Percentiles rank a stretch among this genome's conserved stretches.
Conservation (phyloP, 2,797 vertebrate species). For the Tauraco hartlaubi region DNA sequence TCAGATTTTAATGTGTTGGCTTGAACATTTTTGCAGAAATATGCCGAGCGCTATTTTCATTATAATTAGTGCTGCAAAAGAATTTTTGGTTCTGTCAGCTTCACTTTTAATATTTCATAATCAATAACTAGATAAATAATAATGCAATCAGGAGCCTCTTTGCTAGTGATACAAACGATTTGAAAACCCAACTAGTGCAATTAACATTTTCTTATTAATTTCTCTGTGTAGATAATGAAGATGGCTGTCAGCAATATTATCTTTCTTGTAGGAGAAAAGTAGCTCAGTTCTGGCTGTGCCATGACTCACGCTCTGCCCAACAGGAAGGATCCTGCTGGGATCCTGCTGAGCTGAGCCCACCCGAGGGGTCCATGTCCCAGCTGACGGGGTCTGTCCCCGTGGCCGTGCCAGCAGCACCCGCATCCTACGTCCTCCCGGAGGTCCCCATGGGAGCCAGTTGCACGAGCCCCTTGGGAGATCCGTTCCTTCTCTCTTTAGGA, state of each 20-base stretch:
- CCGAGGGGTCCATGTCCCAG: rapidly evolving
- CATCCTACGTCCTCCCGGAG: not conserved
- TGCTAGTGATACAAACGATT: not conserved
- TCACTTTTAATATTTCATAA: conserved; percentile 42
- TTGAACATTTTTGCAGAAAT: not conserved
- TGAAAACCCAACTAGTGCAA: not conserved
- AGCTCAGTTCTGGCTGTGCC: not conserved
- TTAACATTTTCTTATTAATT: not conserved
- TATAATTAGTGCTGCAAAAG: conserved; percentile 15
- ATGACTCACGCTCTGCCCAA: not conserved
- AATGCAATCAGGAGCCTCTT: not conserved
- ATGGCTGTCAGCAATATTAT: not conserved
- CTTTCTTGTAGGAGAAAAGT: not conserved
- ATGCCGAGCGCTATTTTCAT: not conserved
- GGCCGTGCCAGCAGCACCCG: rapidly evolving
- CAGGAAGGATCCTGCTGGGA: not conserved
- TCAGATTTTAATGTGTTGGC: not conserved
- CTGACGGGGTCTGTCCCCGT: too few species aligned
- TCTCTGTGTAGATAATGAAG: not conserved
- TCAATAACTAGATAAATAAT: conserved; percentile 4
- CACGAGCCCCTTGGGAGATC: not conserved
- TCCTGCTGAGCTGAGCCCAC: not conserved
- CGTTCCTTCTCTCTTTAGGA: not conserved
- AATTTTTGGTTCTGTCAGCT: not conserved
- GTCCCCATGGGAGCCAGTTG: too few species aligned